phyloP scores from a whole-genome alignment of 2,797 vertebrate species.

The Taeniopygia guttata region DNA sequence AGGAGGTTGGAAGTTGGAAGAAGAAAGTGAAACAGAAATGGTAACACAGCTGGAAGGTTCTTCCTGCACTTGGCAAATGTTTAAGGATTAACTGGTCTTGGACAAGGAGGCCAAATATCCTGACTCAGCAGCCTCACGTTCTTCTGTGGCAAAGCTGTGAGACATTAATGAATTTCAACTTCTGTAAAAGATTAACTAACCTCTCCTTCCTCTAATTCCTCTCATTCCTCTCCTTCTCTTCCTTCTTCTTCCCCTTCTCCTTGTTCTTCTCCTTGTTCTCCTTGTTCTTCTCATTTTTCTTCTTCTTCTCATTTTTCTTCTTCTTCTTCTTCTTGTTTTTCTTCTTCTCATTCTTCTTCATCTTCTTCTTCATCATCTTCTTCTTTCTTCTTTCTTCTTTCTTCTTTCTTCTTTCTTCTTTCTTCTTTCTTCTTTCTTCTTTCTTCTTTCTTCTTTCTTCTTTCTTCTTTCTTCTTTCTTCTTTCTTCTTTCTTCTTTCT shows the following conservation, averaged over 20 bases:
- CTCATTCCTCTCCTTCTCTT: rapidly evolving
- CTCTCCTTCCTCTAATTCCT: rapidly evolving
- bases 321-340: rapidly evolving
- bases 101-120: neutral
- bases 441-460: rapidly evolving
- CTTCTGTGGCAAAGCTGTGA: neutral
- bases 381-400: rapidly evolving
- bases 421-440: rapidly evolving
- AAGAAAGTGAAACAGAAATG: neutral
- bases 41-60: neutral
- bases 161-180: neutral
- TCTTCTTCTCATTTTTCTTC: rapidly evolving
- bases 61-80: neutral
- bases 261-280: rapidly evolving
- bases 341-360: no score
- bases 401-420: no score
- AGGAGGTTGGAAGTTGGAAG: neutral
- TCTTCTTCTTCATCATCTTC: rapidly evolving
- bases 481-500: rapidly evolving
- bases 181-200: neutral
- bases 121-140: neutral
- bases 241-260: rapidly evolving
- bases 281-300: rapidly evolving
- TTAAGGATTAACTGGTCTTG: neutral
- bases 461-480: rapidly evolving